Evolutionary conservation across 2,888 invertebrate genomes (phyloP).

Genomic region (Stenurella melanura): DNA sequence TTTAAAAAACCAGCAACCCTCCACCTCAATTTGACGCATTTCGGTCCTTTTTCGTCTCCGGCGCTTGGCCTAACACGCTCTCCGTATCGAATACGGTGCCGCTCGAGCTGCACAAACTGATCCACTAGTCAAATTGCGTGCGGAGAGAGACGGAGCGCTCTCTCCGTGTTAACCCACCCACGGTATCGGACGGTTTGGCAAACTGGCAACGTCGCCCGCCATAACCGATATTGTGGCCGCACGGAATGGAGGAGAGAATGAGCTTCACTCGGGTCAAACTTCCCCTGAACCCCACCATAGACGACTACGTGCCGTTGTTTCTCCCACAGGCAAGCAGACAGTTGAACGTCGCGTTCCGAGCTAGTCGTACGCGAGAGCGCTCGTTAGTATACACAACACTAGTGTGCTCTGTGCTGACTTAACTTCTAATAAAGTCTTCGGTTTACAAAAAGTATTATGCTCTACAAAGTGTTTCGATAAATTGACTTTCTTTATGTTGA

Average conservation of each 20-base stretch:
- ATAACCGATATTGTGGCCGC: slow-evolving; percentile 76
- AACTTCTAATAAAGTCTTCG: slow-evolving; percentile 42
- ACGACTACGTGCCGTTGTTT: slow-evolving; percentile 77
- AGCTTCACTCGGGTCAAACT: slow-evolving; percentile 71
- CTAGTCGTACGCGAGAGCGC: slow-evolving; percentile 55
- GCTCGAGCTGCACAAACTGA: slow-evolving; percentile 58
- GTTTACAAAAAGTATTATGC: slow-evolving; percentile 52
- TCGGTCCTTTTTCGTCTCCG: too few relatives aligned
- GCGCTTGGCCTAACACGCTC: too few relatives aligned
- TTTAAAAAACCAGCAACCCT: too few relatives aligned
- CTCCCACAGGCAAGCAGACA: slow-evolving; percentile 75
- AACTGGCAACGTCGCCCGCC: slow-evolving; percentile 71
- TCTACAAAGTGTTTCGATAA: slow-evolving; percentile 60
- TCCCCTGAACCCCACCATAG: slow-evolving; percentile 77
- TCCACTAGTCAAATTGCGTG: slow-evolving; percentile 58
- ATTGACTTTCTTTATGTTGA: slow-evolving; percentile 74
- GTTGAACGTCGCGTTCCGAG: slow-evolving; percentile 68
- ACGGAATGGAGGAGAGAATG: slow-evolving; percentile 72
- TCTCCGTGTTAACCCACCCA: slow-evolving; percentile 67
- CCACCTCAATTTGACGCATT: too few relatives aligned
- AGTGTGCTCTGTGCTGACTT: slow-evolving; percentile 31
- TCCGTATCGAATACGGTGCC: slow-evolving; percentile 53
- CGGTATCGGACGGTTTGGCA: slow-evolving; percentile 66
- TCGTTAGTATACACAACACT: slow-evolving; percentile 13
- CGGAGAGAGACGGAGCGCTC: slow-evolving; percentile 54